Percentiles rank a stretch among this genome's conserved stretches.
Evolutionary conservation across 2,113 vertebrate genomes (phyloP).

Genomic region (Ceyx margarethae): DNA sequence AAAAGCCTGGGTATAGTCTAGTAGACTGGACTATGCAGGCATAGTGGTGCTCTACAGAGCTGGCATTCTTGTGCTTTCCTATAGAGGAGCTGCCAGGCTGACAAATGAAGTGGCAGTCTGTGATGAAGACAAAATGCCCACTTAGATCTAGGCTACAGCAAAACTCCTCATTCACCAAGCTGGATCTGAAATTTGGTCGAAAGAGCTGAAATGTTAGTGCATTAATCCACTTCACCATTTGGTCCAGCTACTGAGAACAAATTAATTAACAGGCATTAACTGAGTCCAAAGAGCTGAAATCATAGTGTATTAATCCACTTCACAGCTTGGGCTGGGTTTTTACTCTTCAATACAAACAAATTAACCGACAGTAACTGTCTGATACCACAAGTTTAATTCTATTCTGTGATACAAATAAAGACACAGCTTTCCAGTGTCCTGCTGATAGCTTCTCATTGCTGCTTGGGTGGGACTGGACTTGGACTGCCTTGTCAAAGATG

Average conservation of each 20-base stretch:
- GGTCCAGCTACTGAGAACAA: neutral
- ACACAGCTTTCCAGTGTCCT: neutral
- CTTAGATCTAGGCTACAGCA: constrained; percentile 6
- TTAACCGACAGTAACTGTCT: neutral
- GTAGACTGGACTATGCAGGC: neutral
- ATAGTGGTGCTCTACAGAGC: neutral
- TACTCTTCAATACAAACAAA: neutral
- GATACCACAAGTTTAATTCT: neutral
- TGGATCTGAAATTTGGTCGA: neutral
- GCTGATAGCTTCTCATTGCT: neutral
- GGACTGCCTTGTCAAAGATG: neutral
- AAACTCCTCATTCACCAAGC: neutral
- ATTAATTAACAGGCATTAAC: constrained; percentile 50
- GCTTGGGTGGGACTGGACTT: neutral
- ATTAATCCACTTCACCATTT: constrained; percentile 52
- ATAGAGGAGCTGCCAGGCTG: constrained; percentile 22
- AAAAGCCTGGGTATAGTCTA: neutral
- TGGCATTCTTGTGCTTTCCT: neutral
- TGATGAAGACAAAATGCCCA: constrained; percentile 68
- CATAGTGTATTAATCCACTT: constrained; percentile 35
- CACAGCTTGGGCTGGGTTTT: neutral
- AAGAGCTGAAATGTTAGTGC: neutral
- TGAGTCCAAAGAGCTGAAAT: constrained; percentile 21
- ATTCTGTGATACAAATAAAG: neutral
- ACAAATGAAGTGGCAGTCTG: constrained; percentile 56